phyloP scores from a whole-genome alignment of 1,140 invertebrate species.

The Bombus waltoni region DNA sequence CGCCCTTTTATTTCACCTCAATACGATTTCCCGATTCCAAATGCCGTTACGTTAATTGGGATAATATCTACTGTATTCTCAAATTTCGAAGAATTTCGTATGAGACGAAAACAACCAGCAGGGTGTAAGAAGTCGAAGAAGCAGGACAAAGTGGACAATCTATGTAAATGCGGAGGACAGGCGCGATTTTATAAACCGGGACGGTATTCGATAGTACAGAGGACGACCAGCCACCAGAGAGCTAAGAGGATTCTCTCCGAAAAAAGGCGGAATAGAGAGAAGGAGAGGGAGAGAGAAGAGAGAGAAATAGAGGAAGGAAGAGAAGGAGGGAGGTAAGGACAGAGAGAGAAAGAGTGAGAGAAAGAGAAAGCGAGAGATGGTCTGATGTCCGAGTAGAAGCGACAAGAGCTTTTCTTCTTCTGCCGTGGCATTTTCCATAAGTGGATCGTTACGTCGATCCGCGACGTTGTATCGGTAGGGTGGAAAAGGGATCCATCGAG shows the following conservation, averaged over 20 bases:
- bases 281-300: too few relatives aligned
- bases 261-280: constrained; percentile 27
- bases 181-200: constrained; percentile 59
- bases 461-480: constrained; percentile 46
- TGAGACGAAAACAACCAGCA: not conserved
- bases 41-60: too few relatives aligned
- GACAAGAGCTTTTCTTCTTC: constrained; percentile 65
- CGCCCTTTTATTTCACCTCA: too few relatives aligned
- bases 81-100: not conserved
- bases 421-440: constrained; percentile 66
- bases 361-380: not conserved
- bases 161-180: constrained; percentile 21
- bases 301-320: too few relatives aligned
- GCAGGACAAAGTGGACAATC: not conserved
- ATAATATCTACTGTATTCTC: too few relatives aligned
- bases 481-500: constrained; percentile 30
- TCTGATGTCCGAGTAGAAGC: constrained; percentile 63
- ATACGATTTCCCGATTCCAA: too few relatives aligned
- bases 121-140: not conserved
- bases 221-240: constrained; percentile 46
- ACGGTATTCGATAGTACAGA: constrained; percentile 49
- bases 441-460: constrained; percentile 70
- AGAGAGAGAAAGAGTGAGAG: too few relatives aligned
- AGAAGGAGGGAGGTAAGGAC: too few relatives aligned
- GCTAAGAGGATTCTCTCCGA: constrained; percentile 66